phyloP scores from a whole-genome alignment of 2,797 vertebrate genomes.

The Saxicola maurus region DNA sequence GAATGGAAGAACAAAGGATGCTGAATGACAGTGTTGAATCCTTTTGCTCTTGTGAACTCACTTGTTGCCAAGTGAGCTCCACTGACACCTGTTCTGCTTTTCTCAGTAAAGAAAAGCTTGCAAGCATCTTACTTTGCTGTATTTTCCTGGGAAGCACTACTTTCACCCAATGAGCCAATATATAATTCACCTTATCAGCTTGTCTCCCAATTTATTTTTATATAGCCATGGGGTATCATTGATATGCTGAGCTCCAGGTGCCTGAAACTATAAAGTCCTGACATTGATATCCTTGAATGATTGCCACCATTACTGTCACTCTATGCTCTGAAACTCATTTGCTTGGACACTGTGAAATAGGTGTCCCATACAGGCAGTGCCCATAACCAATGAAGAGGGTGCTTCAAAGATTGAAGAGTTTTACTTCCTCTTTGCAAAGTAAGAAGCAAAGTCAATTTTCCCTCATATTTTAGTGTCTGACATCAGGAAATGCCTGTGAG shows the following conservation, averaged over 20 bases:
- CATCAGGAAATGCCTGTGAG: not conserved
- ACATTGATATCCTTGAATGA: not conserved
- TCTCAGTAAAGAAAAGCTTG: not conserved
- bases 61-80: not conserved
- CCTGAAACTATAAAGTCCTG: not conserved
- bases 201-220: not conserved
- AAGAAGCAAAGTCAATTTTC: not conserved
- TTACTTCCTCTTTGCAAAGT: not conserved
- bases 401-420: not conserved
- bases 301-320: not conserved
- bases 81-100: not conserved
- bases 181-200: not conserved
- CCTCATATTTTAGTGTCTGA: not conserved
- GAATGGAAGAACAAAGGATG: not conserved
- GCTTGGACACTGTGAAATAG: not conserved
- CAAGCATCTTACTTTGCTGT: not conserved
- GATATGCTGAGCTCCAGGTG: not conserved
- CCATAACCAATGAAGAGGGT: not conserved
- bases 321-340: not conserved
- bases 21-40: not conserved
- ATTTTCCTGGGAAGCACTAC: not conserved
- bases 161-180: not conserved
- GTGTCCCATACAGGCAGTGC: not conserved
- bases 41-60: not conserved
- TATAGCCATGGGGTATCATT: not conserved